These are phyloP conservation scores for Desoria tigrina DNA, from an alignment of 2,888 invertebrate species.

Conservation along the genomic window DNA sequence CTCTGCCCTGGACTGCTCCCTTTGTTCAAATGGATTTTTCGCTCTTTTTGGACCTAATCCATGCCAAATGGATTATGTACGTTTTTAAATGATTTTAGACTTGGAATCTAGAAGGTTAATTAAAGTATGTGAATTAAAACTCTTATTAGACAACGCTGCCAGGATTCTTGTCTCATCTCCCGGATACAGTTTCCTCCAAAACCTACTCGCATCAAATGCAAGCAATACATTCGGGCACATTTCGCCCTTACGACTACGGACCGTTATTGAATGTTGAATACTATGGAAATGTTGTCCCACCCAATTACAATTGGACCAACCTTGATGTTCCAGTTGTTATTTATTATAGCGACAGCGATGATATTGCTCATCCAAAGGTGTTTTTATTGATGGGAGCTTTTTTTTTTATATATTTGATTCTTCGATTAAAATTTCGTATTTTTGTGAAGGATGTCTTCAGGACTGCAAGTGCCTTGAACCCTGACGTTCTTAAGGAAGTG, in stretches of 20 bases:
- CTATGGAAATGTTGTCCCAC: not conserved
- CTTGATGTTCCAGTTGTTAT: not conserved
- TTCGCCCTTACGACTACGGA: conserved; percentile 2
- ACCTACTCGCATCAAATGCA: not conserved
- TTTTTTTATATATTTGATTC: no score
- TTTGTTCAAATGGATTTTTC: not conserved
- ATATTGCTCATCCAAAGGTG: not conserved
- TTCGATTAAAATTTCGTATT: no score
- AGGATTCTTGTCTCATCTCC: not conserved
- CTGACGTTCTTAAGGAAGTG: not conserved
- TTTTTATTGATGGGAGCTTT: no score
- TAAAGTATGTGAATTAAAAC: no score
- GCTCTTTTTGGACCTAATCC: not conserved
- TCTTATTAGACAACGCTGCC: not conserved
- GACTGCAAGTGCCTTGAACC: not conserved
- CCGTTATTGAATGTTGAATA: not conserved
- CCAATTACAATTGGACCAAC: not conserved
- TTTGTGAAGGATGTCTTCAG: not conserved
- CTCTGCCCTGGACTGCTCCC: not conserved
- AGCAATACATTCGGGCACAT: not conserved
- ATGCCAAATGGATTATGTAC: conserved; percentile 12
- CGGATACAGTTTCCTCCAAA: not conserved
- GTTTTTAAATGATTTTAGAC: no score
- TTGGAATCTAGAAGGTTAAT: no score
- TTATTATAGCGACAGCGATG: not conserved